phyloP scores from a whole-genome alignment of 1,140 invertebrate species.

The Musca domestica region DNA sequence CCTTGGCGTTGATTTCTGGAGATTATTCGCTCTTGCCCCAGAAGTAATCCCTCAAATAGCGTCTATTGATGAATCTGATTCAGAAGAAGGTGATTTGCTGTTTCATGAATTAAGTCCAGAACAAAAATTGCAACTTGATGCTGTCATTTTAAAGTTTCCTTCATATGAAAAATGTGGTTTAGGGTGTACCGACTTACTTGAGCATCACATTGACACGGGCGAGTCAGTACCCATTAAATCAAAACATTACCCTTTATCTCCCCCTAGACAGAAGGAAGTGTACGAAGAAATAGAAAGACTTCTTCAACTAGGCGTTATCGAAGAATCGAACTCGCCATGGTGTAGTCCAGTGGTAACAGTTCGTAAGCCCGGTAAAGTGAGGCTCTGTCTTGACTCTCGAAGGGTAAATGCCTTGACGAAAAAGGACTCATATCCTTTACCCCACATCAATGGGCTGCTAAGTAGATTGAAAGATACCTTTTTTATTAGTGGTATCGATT shows the following conservation, averaged over 20 bases:
- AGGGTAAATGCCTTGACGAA: not conserved
- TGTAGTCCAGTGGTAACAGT: not conserved
- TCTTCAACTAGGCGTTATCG: not conserved
- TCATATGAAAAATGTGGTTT: not conserved
- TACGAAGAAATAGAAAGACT: not conserved
- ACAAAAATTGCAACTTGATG: too few relatives aligned
- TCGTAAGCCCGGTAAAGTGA: not conserved
- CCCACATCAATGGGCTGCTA: not conserved
- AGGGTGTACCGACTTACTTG: not conserved
- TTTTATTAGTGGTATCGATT: slow-evolving; percentile 36
- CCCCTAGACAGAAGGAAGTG: too few relatives aligned
- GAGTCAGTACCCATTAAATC: not conserved
- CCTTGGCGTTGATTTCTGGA: too few relatives aligned
- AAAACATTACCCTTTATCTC: not conserved
- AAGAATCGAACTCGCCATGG: not conserved
- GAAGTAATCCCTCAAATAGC: too few relatives aligned
- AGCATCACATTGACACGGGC: not conserved
- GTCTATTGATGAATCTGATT: too few relatives aligned
- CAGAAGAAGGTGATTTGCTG: too few relatives aligned
- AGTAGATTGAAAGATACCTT: not conserved
- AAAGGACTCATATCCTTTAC: slow-evolving; percentile 1
- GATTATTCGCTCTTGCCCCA: too few relatives aligned
- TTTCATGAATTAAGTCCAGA: too few relatives aligned
- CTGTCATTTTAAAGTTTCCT: too few relatives aligned
- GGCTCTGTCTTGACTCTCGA: not conserved